These are phyloP conservation scores for Diacarnus erythraeanus DNA, from an alignment of 37 sponge, comb jelly and placozoan species.

Conservation along the genomic window DNA sequence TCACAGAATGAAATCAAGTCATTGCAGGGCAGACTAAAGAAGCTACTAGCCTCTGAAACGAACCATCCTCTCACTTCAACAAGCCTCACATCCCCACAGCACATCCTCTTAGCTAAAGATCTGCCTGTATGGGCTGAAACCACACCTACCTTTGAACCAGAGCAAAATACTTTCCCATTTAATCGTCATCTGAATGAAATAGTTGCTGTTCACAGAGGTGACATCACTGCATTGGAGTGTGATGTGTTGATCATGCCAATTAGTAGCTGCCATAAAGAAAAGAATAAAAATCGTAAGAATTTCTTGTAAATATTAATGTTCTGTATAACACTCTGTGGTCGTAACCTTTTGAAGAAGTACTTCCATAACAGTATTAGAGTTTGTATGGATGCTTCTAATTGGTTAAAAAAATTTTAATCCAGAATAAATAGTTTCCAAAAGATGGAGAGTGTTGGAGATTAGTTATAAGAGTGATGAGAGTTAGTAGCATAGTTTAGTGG, in stretches of 20 bases:
- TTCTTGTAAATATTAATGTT: too few relatives aligned
- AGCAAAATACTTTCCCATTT: slow-evolving; percentile 7
- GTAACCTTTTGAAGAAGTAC: too few relatives aligned
- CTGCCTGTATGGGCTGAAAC: slow-evolving; percentile 17
- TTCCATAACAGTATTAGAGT: too few relatives aligned
- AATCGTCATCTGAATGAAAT: slow-evolving; percentile 10
- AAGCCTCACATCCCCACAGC: slow-evolving; percentile 7
- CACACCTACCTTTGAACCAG: not conserved
- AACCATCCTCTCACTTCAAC: not conserved
- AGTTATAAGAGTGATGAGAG: too few relatives aligned
- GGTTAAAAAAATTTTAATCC: too few relatives aligned
- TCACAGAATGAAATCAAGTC: slow-evolving; percentile 19
- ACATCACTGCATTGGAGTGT: slow-evolving; percentile 23
- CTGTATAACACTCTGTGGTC: too few relatives aligned
- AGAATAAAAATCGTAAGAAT: not conserved
- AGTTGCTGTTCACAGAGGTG: slow-evolving; percentile 20
- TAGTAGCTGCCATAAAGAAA: slow-evolving; percentile 14
- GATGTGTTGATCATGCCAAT: slow-evolving; percentile 55
- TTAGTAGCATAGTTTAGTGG: too few relatives aligned
- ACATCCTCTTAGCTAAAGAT: not conserved
- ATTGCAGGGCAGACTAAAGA: slow-evolving; percentile 13
- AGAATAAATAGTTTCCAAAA: too few relatives aligned
- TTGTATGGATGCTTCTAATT: too few relatives aligned
- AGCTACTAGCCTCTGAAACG: not conserved
- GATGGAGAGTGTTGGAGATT: too few relatives aligned